These are phyloP conservation scores for Nothocercus julius DNA, from an alignment of 2,113 vertebrate species.

Conservation along the genomic window DNA sequence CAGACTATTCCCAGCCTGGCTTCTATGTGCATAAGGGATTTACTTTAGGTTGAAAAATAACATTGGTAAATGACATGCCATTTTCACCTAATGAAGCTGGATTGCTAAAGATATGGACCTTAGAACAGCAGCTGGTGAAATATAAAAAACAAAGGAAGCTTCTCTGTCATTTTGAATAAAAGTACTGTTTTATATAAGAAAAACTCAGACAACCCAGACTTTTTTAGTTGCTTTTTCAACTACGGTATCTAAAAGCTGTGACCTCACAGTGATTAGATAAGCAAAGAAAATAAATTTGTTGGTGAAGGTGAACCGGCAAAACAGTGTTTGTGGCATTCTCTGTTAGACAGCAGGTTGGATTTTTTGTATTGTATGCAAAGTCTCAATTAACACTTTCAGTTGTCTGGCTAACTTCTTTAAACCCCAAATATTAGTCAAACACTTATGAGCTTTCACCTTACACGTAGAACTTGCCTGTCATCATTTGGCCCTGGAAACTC, in stretches of 20 bases:
- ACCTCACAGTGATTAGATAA: neutral
- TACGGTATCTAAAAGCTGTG: neutral
- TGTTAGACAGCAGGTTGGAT: neutral
- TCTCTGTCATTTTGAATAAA: neutral
- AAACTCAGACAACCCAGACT: neutral
- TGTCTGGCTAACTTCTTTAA: neutral
- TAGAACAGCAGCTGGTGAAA: neutral
- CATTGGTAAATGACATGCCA: neutral
- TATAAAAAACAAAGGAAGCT: neutral
- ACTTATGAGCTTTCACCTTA: neutral
- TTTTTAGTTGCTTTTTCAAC: neutral
- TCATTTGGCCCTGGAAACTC: accelerated
- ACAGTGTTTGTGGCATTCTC: neutral
- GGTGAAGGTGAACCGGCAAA: neutral
- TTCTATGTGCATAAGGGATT: neutral
- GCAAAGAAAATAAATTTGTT: neutral
- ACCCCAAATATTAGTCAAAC: neutral
- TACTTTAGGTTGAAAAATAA: constrained; percentile 7
- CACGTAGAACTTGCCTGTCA: neutral
- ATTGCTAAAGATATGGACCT: neutral
- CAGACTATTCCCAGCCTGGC: neutral
- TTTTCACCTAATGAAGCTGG: neutral
- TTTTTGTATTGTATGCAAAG: neutral
- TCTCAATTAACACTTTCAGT: neutral
- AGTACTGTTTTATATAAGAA: neutral